A percentile compares a stretch with the other conserved stretches of the same genome.
phyloP scores from a whole-genome alignment of 2,113 vertebrate genomes.

The Pseudorectes ferrugineus region DNA sequence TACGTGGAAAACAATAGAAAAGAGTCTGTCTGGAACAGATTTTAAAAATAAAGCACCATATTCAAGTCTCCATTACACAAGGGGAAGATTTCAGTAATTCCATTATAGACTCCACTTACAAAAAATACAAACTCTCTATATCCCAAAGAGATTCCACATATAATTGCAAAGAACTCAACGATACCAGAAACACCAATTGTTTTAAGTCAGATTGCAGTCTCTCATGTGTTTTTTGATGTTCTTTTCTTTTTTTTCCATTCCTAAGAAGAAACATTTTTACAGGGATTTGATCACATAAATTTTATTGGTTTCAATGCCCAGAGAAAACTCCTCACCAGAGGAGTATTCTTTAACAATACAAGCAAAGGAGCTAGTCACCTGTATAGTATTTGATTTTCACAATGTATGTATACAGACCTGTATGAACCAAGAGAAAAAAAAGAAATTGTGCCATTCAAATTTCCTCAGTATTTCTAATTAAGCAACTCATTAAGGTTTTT shows the following conservation, averaged over 20 bases:
- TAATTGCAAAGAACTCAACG: not conserved
- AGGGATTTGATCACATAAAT: not conserved
- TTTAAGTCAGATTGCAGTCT: not conserved
- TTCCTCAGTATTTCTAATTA: conserved; percentile 24
- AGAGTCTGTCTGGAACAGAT: not conserved
- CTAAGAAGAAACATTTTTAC: not conserved
- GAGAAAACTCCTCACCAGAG: not conserved
- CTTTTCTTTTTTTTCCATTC: not conserved
- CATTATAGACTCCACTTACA: not conserved
- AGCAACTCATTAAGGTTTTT: conserved; percentile 21
- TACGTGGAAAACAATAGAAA: not conserved
- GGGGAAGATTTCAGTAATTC: not conserved
- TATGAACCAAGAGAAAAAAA: not conserved
- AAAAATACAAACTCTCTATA: not conserved
- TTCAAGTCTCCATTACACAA: not conserved
- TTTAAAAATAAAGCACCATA: not conserved
- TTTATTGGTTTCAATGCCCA: not conserved
- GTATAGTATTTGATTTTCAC: not conserved
- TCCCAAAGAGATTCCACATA: not conserved
- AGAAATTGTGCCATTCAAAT: not conserved
- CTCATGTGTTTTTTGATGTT: not conserved
- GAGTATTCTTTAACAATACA: not conserved
- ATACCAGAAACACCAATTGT: not conserved
- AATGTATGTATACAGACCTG: not conserved
- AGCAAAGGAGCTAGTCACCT: not conserved